These are phyloP conservation scores for Collichthys lucidus DNA, from an alignment of 2,113 vertebrate genomes.

Conservation along the genomic window DNA sequence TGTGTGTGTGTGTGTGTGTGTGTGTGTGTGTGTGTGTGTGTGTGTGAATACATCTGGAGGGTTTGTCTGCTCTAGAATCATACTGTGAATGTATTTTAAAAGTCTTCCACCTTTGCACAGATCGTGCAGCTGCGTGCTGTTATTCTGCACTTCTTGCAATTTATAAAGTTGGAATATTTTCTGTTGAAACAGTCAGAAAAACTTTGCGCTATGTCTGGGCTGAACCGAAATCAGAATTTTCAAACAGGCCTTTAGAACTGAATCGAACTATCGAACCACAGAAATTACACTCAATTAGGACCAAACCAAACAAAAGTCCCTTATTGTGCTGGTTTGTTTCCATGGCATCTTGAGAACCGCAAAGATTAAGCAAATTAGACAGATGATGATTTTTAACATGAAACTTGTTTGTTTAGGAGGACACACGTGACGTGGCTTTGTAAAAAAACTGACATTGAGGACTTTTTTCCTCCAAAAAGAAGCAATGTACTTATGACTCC, in stretches of 20 bases:
- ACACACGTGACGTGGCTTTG: too few species aligned
- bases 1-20: constrained; percentile 34
- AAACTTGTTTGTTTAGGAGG: neutral
- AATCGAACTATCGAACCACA: neutral
- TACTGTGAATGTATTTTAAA: neutral
- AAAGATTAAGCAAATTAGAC: neutral
- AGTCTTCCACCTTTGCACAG: neutral
- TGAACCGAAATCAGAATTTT: neutral
- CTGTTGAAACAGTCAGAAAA: neutral
- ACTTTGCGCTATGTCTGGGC: neutral
- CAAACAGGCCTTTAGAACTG: neutral
- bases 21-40: constrained; percentile 30
- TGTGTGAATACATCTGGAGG: constrained; percentile 30
- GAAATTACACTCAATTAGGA: neutral
- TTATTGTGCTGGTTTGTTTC: neutral
- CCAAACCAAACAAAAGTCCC: neutral
- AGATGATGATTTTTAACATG: neutral
- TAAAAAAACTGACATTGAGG: too few species aligned
- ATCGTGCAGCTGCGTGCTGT: neutral
- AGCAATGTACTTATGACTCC: too few species aligned
- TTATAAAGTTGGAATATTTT: neutral
- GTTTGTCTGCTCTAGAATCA: neutral
- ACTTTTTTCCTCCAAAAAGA: too few species aligned
- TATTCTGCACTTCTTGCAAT: neutral
- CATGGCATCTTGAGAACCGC: neutral